Evolutionary conservation across 2,113 vertebrate species (phyloP).

Genomic region (Plecturocebus donacophilus): DNA sequence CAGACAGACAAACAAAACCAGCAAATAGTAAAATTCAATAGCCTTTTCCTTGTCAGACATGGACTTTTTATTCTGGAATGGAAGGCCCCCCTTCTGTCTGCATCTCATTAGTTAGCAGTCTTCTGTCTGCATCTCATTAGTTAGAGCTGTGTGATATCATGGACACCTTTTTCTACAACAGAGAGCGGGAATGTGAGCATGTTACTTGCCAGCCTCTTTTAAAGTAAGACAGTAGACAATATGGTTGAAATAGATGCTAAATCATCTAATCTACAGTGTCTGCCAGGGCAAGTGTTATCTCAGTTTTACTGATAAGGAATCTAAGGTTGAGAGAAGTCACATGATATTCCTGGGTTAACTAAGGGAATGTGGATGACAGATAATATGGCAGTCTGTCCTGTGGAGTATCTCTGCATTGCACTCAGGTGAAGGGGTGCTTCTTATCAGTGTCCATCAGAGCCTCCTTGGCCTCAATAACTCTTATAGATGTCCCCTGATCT

Average conservation of each 20-base stretch:
- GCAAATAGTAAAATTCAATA: not conserved
- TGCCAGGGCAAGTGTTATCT: not conserved
- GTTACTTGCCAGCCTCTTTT: not conserved
- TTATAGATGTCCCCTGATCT: not conserved
- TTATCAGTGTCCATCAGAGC: not conserved
- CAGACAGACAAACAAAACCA: no score
- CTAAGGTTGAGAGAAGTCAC: not conserved
- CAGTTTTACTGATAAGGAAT: not conserved
- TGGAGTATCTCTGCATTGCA: not conserved
- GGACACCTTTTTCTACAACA: not conserved
- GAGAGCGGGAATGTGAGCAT: not conserved
- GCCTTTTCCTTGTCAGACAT: not conserved
- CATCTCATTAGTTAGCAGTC: not conserved
- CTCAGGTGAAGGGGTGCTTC: not conserved
- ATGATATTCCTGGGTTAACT: not conserved
- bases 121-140: not conserved
- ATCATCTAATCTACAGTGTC: not conserved
- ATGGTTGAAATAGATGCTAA: not conserved
- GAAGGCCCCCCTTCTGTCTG: not conserved
- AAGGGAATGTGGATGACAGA: not conserved
- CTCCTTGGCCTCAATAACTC: not conserved
- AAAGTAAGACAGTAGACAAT: not conserved
- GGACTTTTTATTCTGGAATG: not conserved
- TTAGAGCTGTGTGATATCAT: not conserved
- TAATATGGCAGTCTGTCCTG: not conserved